Percentiles rank a stretch among this genome's conserved stretches.
Evolutionary conservation across 2,888 invertebrate genomes (phyloP).

Genomic region (Eupithecia centaureata): DNA sequence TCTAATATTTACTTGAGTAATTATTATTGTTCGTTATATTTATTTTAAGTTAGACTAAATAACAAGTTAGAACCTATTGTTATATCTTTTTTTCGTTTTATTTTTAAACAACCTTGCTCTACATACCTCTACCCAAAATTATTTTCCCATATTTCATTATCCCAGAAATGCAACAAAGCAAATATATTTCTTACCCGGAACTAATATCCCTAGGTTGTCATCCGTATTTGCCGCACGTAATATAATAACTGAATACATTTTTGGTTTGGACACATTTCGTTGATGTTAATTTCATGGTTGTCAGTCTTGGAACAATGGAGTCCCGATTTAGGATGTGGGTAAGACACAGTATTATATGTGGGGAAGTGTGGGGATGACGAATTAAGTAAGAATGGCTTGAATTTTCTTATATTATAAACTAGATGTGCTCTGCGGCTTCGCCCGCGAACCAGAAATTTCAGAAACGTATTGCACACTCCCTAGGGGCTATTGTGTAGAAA

Average conservation of each 20-base stretch:
- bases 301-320: conserved; percentile 50
- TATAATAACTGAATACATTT: conserved; percentile 51
- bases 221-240: conserved; percentile 47
- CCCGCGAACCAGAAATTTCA: no score
- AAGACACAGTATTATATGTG: conserved; percentile 10
- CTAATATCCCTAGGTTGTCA: conserved; percentile 34
- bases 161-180: not conserved
- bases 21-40: not conserved
- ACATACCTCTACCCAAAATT: not conserved
- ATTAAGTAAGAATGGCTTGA: not conserved
- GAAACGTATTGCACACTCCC: no score
- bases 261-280: conserved; percentile 53
- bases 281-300: conserved; percentile 67
- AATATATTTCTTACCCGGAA: conserved; percentile 24
- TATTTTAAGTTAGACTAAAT: not conserved
- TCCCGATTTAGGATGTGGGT: conserved; percentile 27
- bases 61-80: not conserved
- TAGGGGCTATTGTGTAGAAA: no score
- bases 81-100: not conserved
- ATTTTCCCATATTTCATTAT: not conserved
- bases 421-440: no score
- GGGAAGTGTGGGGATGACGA: conserved; percentile 10
- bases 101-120: not conserved
- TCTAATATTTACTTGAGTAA: not conserved
- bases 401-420: not conserved